Evolutionary conservation across 2,888 invertebrate species (phyloP).

Genomic region (Gryllus longicercus): DNA sequence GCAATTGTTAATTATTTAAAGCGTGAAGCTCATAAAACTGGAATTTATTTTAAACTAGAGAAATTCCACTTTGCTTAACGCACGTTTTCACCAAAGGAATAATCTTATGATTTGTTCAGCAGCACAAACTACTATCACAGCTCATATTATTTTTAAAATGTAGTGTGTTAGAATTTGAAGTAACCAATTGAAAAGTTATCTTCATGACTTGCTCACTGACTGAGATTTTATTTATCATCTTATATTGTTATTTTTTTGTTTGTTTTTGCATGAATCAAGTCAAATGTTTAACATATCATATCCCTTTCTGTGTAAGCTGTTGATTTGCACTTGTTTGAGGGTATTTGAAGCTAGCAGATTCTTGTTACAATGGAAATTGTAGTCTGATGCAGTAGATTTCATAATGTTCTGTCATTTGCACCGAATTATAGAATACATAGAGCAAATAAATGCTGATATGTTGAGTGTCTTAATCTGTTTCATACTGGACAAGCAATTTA

Average conservation of each 20-base stretch:
- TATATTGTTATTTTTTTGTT: too few species aligned
- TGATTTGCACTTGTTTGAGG: constrained; percentile 2
- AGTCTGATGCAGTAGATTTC: constrained; percentile 1
- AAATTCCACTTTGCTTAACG: too few species aligned
- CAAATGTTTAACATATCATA: constrained; percentile 30
- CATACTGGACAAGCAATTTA: constrained; percentile 17
- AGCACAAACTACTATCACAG: too few species aligned
- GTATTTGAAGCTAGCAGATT: neutral
- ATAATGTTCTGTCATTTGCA: constrained; percentile 22
- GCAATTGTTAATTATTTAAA: too few species aligned
- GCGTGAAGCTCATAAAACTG: too few species aligned
- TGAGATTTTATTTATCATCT: neutral
- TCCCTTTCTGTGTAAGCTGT: constrained; percentile 19
- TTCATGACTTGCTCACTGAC: constrained; percentile 17
- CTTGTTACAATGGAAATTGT: neutral
- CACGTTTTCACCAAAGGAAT: too few species aligned
- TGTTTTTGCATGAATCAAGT: constrained; percentile 22
- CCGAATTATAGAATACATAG: constrained; percentile 26
- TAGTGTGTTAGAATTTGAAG: neutral
- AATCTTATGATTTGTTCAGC: too few species aligned
- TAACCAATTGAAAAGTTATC: neutral
- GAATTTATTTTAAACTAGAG: too few species aligned
- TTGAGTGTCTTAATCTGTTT: constrained; percentile 17
- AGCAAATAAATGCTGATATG: constrained; percentile 19
- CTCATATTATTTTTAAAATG: too few species aligned